These are phyloP conservation scores for Acipenser ruthenus DNA, from an alignment of 2,797 vertebrate species.

Conservation along the genomic window DNA sequence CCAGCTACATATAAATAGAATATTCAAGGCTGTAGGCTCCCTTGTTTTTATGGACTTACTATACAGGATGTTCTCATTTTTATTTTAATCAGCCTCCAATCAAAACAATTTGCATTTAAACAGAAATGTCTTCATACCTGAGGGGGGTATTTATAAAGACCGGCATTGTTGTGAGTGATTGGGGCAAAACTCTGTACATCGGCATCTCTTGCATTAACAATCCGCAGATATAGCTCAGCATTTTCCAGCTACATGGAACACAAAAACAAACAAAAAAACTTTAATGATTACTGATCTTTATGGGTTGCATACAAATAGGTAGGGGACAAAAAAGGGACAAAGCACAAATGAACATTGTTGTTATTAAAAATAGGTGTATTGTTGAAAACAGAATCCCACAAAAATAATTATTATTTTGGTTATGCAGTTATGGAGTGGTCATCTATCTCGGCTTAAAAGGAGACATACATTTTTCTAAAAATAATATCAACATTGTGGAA, in stretches of 20 bases:
- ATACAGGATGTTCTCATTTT: no score
- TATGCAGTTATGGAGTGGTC: background rate
- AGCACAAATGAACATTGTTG: no score
- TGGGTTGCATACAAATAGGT: background rate
- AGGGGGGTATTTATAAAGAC: slow-evolving; percentile 36
- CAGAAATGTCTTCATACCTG: slow-evolving; percentile 24
- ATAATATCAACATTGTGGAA: background rate
- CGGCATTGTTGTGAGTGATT: slow-evolving; percentile 29
- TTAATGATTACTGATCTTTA: background rate
- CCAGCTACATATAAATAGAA: no score
- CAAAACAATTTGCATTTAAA: no score
- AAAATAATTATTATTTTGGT: background rate
- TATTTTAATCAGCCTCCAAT: no score
- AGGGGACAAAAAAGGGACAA: no score
- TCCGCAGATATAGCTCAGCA: slow-evolving; percentile 38
- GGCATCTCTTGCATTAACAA: slow-evolving; percentile 37
- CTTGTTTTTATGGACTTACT: no score
- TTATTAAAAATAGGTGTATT: no score
- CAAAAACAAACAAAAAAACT: background rate
- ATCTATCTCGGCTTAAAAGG: no score
- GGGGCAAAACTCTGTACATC: slow-evolving; percentile 32
- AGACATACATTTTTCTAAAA: background rate
- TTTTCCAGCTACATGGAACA: slow-evolving; percentile 30
- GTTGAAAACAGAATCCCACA: background rate
- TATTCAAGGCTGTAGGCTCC: no score